These are phyloP conservation scores for Potamarius usumacintae DNA, from an alignment of 2,113 vertebrate genomes.

Conservation along the genomic window DNA sequence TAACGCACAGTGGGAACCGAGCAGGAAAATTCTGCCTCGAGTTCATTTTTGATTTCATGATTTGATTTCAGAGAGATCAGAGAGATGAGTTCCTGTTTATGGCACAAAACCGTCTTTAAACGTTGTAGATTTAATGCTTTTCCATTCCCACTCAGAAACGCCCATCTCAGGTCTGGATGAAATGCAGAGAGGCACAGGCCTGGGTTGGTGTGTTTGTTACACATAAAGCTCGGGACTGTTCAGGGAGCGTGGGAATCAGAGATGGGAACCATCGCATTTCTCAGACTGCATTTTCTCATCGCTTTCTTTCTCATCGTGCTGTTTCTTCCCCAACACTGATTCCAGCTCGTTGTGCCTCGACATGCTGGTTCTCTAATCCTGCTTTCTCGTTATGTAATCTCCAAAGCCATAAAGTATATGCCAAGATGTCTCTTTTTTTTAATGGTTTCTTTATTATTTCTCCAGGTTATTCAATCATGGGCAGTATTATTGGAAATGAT, in stretches of 20 bases:
- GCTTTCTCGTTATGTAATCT: background rate
- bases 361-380: background rate
- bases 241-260: conserved; percentile 51
- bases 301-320: background rate
- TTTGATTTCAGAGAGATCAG: background rate
- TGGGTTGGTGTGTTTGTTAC: background rate
- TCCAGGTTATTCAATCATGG: background rate
- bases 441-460: conserved; percentile 3
- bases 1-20: background rate
- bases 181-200: background rate
- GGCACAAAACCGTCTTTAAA: background rate
- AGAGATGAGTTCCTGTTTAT: background rate
- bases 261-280: conserved; percentile 26
- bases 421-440: background rate
- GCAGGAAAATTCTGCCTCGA: background rate
- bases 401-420: background rate
- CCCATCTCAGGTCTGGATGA: background rate
- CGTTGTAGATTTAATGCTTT: background rate
- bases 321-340: conserved; percentile 21
- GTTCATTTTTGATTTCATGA: background rate
- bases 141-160: background rate
- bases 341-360: conserved; percentile 20
- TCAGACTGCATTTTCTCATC: conserved; percentile 10
- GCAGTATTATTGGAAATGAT: background rate
- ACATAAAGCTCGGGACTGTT: conserved; percentile 32